These are phyloP conservation scores for Mythimna pallens DNA, from an alignment of 2,888 invertebrate species.

Conservation along the genomic window DNA sequence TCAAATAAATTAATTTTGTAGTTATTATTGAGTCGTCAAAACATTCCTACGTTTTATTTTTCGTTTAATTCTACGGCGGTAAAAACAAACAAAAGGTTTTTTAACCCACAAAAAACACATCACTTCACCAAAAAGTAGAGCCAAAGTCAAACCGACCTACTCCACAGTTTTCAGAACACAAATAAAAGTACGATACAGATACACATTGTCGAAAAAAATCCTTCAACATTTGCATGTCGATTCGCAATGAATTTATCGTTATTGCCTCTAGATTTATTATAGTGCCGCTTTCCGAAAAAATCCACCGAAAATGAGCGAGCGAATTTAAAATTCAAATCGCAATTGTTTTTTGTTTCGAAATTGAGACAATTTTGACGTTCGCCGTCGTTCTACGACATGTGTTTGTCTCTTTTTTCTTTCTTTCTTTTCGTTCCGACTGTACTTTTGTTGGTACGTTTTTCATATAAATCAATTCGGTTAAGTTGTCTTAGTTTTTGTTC, in stretches of 20 bases:
- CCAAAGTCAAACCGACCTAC: slow-evolving; percentile 49
- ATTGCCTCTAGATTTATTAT: slow-evolving; percentile 89
- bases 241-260: slow-evolving; percentile 90
- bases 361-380: slow-evolving; percentile 90
- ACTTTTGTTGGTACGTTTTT: slow-evolving; percentile 55
- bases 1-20: slow-evolving; percentile 3
- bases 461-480: slow-evolving; percentile 82
- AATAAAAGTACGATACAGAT: slow-evolving; percentile 82
- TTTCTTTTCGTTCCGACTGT: slow-evolving; percentile 67
- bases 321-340: slow-evolving; percentile 89
- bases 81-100: slow-evolving; percentile 24
- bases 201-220: slow-evolving; percentile 86
- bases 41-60: not conserved
- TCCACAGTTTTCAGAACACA: slow-evolving; percentile 70
- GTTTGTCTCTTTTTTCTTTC: slow-evolving; percentile 68
- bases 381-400: slow-evolving; percentile 82
- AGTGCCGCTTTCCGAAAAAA: slow-evolving; percentile 86
- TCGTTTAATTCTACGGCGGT: not conserved
- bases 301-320: slow-evolving; percentile 85
- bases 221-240: slow-evolving; percentile 89
- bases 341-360: slow-evolving; percentile 87
- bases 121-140: slow-evolving; percentile 17
- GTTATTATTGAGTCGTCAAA: slow-evolving; percentile 8
- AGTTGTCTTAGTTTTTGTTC: slow-evolving; percentile 76
- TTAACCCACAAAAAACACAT: slow-evolving; percentile 12